Percentiles rank a stretch among this genome's conserved stretches.
Conservation (phyloP, 2,113 vertebrate species). For the Spermophilus dauricus region DNA sequence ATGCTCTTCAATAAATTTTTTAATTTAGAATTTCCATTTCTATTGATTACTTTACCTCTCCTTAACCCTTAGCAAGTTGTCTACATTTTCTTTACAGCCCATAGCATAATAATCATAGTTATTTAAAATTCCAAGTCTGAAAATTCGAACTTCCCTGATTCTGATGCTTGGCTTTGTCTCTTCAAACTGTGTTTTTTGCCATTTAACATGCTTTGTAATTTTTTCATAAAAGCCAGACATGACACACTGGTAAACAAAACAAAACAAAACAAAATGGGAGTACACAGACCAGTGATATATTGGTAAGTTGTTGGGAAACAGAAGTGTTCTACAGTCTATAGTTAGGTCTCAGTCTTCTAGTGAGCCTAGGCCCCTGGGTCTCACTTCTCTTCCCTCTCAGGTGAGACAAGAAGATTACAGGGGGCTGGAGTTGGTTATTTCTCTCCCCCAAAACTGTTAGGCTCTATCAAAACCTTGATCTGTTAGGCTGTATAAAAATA, state of each 20-base stretch:
- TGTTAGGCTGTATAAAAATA: neutral
- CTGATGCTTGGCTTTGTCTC: neutral
- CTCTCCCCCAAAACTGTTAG: neutral
- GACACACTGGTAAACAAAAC: neutral
- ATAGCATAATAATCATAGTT: neutral
- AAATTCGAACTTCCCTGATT: neutral
- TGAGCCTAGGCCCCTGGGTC: neutral
- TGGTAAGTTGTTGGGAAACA: neutral
- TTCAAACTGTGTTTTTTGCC: neutral
- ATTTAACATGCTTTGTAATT: neutral
- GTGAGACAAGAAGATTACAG: neutral
- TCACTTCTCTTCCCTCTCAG: neutral
- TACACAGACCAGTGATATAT: too few species aligned
- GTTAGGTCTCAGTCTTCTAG: neutral
- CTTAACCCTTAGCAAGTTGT: neutral
- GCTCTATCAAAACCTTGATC: neutral
- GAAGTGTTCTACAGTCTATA: neutral
- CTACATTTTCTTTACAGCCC: neutral
- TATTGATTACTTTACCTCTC: neutral
- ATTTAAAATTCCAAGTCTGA: conserved; percentile 18
- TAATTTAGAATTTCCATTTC: neutral
- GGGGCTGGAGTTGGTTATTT: neutral
- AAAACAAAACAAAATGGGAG: neutral
- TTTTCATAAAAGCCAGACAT: neutral
- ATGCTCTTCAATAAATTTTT: neutral